Conservation (phyloP, 2,888 invertebrate genomes). For the Cheilosia vernalis region DNA sequence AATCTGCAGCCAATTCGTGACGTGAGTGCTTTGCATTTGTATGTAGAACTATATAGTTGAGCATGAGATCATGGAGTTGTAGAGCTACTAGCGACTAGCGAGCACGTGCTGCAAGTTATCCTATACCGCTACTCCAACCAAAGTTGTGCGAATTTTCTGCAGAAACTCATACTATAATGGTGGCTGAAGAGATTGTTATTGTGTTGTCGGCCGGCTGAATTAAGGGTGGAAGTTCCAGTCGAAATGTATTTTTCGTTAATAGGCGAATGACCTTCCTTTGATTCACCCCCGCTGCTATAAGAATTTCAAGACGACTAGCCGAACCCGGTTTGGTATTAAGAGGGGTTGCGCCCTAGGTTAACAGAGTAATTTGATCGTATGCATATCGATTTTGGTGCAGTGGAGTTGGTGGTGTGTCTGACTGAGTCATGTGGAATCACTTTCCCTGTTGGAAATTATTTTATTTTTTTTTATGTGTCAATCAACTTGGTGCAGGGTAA, state of each 20-base stretch:
- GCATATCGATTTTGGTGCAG: conserved; percentile 51
- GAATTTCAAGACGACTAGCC: background rate
- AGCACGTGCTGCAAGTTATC: conserved; percentile 43
- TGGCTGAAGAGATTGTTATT: background rate
- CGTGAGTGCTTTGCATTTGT: conserved; percentile 1
- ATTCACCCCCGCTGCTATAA: background rate
- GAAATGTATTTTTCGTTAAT: conserved; percentile 33
- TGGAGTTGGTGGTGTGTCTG: conserved; percentile 10
- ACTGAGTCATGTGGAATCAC: conserved; percentile 54
- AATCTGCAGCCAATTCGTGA: conserved; percentile 12
- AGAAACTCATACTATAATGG: conserved; percentile 12
- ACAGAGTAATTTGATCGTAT: conserved; percentile 47
- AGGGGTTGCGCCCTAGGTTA: conserved; percentile 60
- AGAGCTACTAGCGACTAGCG: no score
- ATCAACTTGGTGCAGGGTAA: conserved; percentile 17
- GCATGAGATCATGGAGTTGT: background rate
- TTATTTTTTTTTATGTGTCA: conserved; percentile 35
- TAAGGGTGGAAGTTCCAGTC: conserved; percentile 47
- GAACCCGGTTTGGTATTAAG: background rate
- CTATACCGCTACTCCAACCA: background rate
- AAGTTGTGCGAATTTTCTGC: conserved; percentile 45
- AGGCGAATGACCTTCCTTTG: conserved; percentile 63
- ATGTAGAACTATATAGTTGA: conserved; percentile 1
- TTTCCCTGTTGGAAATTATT: conserved; percentile 46
- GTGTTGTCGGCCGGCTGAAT: conserved; percentile 2